Conservation (phyloP, 2,888 invertebrate genomes). For the Cheilosia vulpina region DNA sequence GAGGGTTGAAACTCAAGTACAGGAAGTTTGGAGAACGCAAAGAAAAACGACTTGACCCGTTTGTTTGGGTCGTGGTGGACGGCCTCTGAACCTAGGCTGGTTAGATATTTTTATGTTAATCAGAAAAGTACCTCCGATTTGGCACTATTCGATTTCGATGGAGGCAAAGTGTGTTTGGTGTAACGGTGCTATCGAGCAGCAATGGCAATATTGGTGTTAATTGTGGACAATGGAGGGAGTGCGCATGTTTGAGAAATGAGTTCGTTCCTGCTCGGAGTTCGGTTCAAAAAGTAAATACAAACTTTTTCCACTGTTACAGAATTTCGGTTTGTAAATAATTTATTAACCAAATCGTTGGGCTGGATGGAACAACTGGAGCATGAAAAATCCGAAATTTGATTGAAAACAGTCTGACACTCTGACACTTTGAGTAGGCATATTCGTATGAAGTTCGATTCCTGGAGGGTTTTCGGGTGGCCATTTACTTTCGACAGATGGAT, state of each 20-base stretch:
- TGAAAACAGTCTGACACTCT: constrained; percentile 58
- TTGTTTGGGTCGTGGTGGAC: constrained; percentile 14
- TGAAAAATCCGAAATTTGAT: constrained; percentile 62
- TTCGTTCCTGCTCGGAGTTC: constrained; percentile 37
- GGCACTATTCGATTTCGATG: constrained; percentile 3
- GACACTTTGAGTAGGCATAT: constrained; percentile 47
- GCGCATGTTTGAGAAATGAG: constrained; percentile 63
- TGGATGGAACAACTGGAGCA: constrained; percentile 52
- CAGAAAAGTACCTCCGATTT: constrained; percentile 25
- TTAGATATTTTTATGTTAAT: constrained; percentile 28
- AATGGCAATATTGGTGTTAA: constrained; percentile 63
- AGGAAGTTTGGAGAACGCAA: background rate
- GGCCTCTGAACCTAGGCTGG: constrained; percentile 17
- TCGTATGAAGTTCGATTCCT: constrained; percentile 40
- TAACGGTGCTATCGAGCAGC: constrained; percentile 15
- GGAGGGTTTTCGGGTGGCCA: background rate
- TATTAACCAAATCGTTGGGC: constrained; percentile 61
- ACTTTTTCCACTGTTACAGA: constrained; percentile 44
- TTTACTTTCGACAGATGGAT: background rate
- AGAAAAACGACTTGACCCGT: constrained; percentile 13
- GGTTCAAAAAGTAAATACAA: constrained; percentile 23
- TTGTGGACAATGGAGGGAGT: constrained; percentile 64
- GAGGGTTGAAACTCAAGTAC: background rate
- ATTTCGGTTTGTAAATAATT: constrained; percentile 66
- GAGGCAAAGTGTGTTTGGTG: constrained; percentile 2